Evolutionary conservation across 2,888 invertebrate species (phyloP), one percentile per base, ranked within the genome.

Genomic region (Rotaria socialis): DNA sequence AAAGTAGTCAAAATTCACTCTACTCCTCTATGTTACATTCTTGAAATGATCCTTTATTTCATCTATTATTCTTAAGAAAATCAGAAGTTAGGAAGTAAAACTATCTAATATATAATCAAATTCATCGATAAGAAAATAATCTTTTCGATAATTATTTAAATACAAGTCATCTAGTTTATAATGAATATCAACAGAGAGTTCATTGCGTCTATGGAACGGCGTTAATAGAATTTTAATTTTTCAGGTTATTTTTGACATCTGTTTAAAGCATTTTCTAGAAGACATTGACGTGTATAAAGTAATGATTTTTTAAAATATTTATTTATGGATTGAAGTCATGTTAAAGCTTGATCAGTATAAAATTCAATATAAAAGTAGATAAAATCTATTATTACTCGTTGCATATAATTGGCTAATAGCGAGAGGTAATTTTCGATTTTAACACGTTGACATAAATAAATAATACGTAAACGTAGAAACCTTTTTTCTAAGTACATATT

Each of bases 371-470:
- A 80, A 80, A 47, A 80, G 47, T 22, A 80, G 4, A 80, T 47
- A 47, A 80, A 80, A 80, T 47, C 80, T 47, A 47, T 80, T 80
- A 24, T 80, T 14, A 47, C 80, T 11, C 80, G 80, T 80, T 80
- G 47, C 10, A 80, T 24, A 47, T 80, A 80, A 80, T 47, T 24
- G 47, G 47, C 8, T 24, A 47, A 47, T 19, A 80, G n/a, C 1
- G 24, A 47, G 2, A 80, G 1, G 19, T 4, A 80, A 80, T 75
- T 75, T 47, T 41, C 43, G 10, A 75, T 43, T 43, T 7, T 24
- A 41, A 24, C 6, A 22, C 75, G 75, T 75, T 75, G 75, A 43
- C 41, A 22, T 43, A 75, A n/a, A 75, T 75, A 80, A 80, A 80
- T 43, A 43, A 80, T 19, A 80, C 47, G 47, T 80, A 10, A 47